These are phyloP conservation scores for Limanda limanda DNA, from an alignment of 2,113 vertebrate species.

Conservation along the genomic window DNA sequence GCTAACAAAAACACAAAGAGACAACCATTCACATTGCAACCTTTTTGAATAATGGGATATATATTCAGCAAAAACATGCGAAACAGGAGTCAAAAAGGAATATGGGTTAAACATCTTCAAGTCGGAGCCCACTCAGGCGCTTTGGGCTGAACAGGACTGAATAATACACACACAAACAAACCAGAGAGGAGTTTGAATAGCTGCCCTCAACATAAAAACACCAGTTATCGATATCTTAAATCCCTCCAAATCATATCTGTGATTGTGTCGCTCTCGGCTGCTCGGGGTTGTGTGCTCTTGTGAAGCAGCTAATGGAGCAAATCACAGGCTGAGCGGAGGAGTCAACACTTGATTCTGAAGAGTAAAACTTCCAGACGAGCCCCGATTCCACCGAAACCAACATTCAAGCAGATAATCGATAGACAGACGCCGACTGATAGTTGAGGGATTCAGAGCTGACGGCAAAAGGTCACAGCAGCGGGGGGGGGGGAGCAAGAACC, in stretches of 20 bases:
- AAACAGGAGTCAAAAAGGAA: conserved; percentile 33
- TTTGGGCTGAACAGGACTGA: no score
- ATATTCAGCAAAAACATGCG: conserved; percentile 38
- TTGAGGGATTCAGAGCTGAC: neutral
- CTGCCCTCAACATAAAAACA: no score
- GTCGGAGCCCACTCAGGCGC: no score
- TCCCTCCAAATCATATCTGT: conserved; percentile 32
- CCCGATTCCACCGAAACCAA: conserved; percentile 25
- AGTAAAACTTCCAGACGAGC: conserved; percentile 9
- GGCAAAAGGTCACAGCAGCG: neutral
- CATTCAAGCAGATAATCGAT: conserved; percentile 34
- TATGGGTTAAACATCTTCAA: conserved; percentile 42
- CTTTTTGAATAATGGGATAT: conserved; percentile 8
- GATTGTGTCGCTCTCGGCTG: conserved; percentile 30
- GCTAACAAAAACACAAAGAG: conserved; percentile 25
- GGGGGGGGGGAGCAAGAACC: neutral
- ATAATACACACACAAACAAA: no score
- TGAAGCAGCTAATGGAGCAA: conserved; percentile 41
- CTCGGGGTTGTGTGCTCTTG: conserved; percentile 16
- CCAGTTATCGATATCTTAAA: conserved; percentile 30
- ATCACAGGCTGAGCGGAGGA: conserved; percentile 41
- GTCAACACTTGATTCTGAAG: conserved; percentile 42
- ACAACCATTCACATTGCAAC: conserved; percentile 24
- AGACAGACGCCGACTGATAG: neutral
- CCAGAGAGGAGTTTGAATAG: neutral